A percentile compares a stretch with the other conserved stretches of the same genome.
Conservation (phyloP, 2,888 invertebrate genomes). For the Bimastos eiseni region DNA sequence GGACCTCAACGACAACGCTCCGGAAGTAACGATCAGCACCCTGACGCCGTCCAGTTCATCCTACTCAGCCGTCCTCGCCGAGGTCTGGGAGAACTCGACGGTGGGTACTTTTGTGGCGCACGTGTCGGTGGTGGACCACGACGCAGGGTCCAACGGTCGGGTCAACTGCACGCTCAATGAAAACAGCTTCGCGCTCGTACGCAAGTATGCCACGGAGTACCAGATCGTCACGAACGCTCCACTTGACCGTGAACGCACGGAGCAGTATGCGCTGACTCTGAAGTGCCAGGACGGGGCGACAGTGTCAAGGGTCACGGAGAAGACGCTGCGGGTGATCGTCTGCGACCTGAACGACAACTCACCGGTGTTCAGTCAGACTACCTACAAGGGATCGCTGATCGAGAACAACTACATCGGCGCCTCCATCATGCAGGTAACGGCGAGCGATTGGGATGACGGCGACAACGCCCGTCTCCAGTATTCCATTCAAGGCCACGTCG, state of each 20-base stretch:
- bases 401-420: slow-evolving; percentile 83
- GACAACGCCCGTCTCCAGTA: slow-evolving; percentile 35
- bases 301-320: slow-evolving; percentile 68
- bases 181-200: slow-evolving; percentile 34
- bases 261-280: slow-evolving; percentile 63
- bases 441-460: slow-evolving; percentile 40
- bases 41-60: slow-evolving; percentile 33
- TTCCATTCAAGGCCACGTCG: slow-evolving; percentile 26
- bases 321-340: slow-evolving; percentile 65
- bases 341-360: slow-evolving; percentile 93
- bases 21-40: slow-evolving; percentile 43
- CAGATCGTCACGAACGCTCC: slow-evolving; percentile 63
- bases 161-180: slow-evolving; percentile 63
- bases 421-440: slow-evolving; percentile 58
- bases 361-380: slow-evolving; percentile 85
- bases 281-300: slow-evolving; percentile 75
- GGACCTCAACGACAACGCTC: slow-evolving; percentile 45
- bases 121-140: slow-evolving; percentile 80
- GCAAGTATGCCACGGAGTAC: slow-evolving; percentile 50
- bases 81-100: slow-evolving; percentile 75
- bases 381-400: slow-evolving; percentile 77
- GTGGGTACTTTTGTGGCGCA: slow-evolving; percentile 73
- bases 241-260: slow-evolving; percentile 50
- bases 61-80: slow-evolving; percentile 26
- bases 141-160: slow-evolving; percentile 81